A percentile compares a stretch with the other conserved stretches of the same genome.
Evolutionary conservation across 2,113 vertebrate genomes (phyloP).

Genomic region (Bambusicola thoracicus): DNA sequence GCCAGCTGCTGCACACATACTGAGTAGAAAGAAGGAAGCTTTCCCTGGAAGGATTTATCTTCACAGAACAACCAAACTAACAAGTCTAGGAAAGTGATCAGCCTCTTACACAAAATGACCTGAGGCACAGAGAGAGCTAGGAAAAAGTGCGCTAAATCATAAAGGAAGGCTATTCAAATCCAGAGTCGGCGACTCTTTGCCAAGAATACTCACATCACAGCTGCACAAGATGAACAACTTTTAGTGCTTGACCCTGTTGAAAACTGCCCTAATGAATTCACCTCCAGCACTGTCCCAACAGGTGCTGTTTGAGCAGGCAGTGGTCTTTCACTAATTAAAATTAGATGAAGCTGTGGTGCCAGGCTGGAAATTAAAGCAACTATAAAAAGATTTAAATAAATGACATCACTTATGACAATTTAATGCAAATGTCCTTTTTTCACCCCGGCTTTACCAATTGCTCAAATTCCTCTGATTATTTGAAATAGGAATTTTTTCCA

Average conservation of each 20-base stretch:
- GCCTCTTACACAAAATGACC: not conserved
- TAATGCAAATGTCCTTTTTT: not conserved
- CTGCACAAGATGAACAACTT: not conserved
- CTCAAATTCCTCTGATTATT: not conserved
- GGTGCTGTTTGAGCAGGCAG: not conserved
- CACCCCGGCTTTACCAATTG: not conserved
- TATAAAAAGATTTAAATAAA: not conserved
- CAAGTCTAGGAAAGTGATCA: not conserved
- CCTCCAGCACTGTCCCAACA: not conserved
- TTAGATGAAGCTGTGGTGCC: not conserved
- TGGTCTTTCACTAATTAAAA: not conserved
- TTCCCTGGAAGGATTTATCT: not conserved
- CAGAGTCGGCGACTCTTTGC: not conserved
- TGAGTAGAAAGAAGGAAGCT: not conserved
- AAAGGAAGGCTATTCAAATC: not conserved
- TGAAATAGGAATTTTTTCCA: not conserved
- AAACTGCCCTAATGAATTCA: not conserved
- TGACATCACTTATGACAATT: not conserved
- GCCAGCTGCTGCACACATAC: not conserved
- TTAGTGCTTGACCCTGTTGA: not conserved
- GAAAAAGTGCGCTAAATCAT: not conserved
- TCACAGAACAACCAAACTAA: not conserved
- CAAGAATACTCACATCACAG: not conserved
- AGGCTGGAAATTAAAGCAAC: not conserved
- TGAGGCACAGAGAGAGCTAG: not conserved